These are phyloP conservation scores for Dolichotis patagonum DNA, from an alignment of 2,113 vertebrate genomes.

Conservation along the genomic window DNA sequence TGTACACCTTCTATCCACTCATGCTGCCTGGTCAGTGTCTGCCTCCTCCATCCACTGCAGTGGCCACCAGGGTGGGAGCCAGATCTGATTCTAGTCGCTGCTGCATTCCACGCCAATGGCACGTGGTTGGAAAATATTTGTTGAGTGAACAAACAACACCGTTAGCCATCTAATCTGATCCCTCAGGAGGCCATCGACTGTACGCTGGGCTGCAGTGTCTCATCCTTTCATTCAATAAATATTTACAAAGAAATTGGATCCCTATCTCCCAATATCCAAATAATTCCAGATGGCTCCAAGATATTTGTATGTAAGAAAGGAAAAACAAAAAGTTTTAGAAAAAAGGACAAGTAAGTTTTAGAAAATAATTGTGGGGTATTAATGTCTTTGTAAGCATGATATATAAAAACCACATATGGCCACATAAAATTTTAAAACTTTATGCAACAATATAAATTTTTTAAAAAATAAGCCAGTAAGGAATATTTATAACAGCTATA, in stretches of 20 bases:
- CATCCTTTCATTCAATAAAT: constrained; percentile 44
- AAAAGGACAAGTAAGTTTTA: background rate
- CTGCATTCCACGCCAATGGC: background rate
- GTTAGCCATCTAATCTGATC: constrained; percentile 17
- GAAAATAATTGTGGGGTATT: background rate
- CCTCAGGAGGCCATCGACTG: background rate
- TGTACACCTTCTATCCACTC: background rate
- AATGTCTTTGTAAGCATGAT: background rate
- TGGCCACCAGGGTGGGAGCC: background rate
- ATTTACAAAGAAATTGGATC: constrained; percentile 61
- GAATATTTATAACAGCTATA: background rate
- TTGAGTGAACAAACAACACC: constrained; percentile 41
- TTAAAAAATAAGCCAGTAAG: background rate
- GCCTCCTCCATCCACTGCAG: background rate
- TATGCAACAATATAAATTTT: background rate
- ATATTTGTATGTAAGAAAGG: constrained; percentile 60
- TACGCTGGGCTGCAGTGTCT: constrained; percentile 8
- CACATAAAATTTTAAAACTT: constrained; percentile 7
- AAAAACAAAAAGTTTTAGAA: constrained; percentile 12
- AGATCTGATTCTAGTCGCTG: background rate
- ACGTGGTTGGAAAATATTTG: constrained; percentile 29
- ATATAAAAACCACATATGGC: background rate
- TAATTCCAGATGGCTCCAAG: constrained; percentile 58
- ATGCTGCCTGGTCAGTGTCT: background rate
- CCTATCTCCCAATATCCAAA: constrained; percentile 47